phyloP scores from a whole-genome alignment of 2,797 vertebrate genomes.

The Eidolon dupreanum region DNA sequence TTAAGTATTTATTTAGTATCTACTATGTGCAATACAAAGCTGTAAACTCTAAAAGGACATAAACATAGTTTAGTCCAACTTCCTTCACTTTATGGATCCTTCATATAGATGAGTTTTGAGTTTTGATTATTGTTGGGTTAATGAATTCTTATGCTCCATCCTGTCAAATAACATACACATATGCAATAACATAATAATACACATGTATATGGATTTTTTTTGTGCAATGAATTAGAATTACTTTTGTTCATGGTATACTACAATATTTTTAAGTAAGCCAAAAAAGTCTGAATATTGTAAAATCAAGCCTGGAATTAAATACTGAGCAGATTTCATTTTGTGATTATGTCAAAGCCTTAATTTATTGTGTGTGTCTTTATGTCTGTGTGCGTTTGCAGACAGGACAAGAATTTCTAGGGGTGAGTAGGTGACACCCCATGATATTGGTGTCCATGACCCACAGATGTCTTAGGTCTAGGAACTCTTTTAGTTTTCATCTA shows the following conservation, averaged over 20 bases:
- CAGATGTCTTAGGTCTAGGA: neutral
- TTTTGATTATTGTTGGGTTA: neutral
- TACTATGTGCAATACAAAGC: neutral
- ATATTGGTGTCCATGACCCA: too few species aligned
- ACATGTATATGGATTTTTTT: neutral
- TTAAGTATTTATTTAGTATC: constrained; percentile 35
- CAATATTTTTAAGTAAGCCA: neutral
- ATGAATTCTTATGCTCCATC: neutral
- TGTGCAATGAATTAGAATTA: neutral
- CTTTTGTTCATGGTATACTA: neutral
- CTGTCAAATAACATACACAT: neutral
- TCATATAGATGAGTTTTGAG: neutral
- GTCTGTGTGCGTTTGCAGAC: neutral
- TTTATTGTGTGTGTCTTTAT: neutral
- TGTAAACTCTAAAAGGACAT: neutral
- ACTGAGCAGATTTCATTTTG: neutral
- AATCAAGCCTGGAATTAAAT: neutral
- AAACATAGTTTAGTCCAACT: neutral
- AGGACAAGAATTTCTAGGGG: neutral
- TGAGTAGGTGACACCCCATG: neutral
- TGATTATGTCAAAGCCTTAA: neutral
- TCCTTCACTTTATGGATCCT: neutral
- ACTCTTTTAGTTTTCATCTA: neutral
- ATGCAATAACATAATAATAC: neutral
- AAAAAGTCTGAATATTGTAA: neutral